Conservation (phyloP, 2,113 vertebrate genomes). For the Genyomyrus donnyi region DNA sequence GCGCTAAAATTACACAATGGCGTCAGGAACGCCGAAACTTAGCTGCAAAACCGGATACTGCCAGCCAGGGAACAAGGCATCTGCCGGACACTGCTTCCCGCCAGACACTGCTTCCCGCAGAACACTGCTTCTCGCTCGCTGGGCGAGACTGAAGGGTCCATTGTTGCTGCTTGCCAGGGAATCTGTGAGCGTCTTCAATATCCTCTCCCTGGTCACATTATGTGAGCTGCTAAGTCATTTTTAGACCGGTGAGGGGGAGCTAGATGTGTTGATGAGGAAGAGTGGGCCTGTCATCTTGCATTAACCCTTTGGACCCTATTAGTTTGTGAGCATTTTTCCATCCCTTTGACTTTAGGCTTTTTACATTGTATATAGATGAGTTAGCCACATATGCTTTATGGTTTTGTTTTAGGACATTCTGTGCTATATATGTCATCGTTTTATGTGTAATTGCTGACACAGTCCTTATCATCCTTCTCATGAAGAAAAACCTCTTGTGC, state of each 20-base stretch:
- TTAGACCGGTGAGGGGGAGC: background rate
- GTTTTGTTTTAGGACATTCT: too few relatives aligned
- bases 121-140: background rate
- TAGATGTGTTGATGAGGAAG: background rate
- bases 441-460: too few relatives aligned
- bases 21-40: background rate
- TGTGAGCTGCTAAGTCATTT: conserved; percentile 1
- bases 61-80: background rate
- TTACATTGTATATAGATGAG: too few relatives aligned
- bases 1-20: background rate
- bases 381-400: too few relatives aligned
- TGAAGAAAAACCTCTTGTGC: too few relatives aligned
- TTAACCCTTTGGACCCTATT: background rate
- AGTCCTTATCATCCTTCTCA: too few relatives aligned
- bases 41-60: background rate
- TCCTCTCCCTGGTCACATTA: background rate
- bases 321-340: too few relatives aligned
- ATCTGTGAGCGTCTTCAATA: background rate
- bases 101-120: too few relatives aligned
- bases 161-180: background rate
- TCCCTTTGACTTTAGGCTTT: too few relatives aligned
- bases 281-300: background rate
- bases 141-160: background rate
- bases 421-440: too few relatives aligned
- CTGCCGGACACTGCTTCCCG: background rate